A percentile compares a stretch with the other conserved stretches of the same genome.
phyloP scores from a whole-genome alignment of 2,888 invertebrate species.

The Acanthosoma haemorrhoidale region DNA sequence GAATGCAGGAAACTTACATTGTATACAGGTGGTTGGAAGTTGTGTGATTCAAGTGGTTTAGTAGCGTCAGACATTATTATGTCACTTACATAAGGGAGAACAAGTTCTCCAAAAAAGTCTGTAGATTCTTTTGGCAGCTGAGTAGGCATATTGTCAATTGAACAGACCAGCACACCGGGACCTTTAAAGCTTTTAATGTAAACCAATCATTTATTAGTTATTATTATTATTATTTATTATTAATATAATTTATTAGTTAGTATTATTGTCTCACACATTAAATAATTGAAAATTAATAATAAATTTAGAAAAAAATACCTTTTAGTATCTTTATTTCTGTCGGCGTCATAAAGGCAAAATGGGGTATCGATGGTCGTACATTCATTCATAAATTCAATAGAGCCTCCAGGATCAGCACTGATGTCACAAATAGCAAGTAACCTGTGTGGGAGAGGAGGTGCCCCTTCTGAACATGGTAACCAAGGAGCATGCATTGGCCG shows the following conservation, averaged over 20 bases:
- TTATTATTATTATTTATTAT: too few relatives aligned
- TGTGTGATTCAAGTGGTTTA: constrained; percentile 69
- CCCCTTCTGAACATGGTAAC: constrained; percentile 78
- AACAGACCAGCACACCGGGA: constrained; percentile 96
- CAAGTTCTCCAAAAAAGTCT: constrained; percentile 91
- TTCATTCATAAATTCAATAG: constrained; percentile 99
- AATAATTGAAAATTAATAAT: too few relatives aligned
- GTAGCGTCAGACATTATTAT: constrained; percentile 81
- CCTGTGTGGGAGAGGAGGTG: constrained; percentile 80
- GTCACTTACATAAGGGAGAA: constrained; percentile 82
- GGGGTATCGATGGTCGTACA: constrained; percentile 99
- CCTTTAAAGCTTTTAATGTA: constrained; percentile 89
- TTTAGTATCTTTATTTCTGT: constrained; percentile 93
- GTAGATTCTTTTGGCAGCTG: constrained; percentile 96
- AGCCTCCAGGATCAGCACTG: constrained; percentile 97
- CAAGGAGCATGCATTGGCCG: constrained; percentile 86
- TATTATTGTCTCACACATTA: too few relatives aligned
- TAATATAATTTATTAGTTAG: too few relatives aligned
- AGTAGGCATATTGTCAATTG: constrained; percentile 99
- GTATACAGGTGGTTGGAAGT: constrained; percentile 65
- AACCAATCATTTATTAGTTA: too few relatives aligned
- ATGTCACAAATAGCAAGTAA: constrained; percentile 97
- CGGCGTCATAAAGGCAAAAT: constrained; percentile 98
- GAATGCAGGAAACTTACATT: constrained; percentile 59
- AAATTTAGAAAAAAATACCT: constrained; percentile 51